Percentiles rank a stretch among this genome's conserved stretches.
phyloP scores from a whole-genome alignment of 2,113 vertebrate genomes.

The Chauna torquata region DNA sequence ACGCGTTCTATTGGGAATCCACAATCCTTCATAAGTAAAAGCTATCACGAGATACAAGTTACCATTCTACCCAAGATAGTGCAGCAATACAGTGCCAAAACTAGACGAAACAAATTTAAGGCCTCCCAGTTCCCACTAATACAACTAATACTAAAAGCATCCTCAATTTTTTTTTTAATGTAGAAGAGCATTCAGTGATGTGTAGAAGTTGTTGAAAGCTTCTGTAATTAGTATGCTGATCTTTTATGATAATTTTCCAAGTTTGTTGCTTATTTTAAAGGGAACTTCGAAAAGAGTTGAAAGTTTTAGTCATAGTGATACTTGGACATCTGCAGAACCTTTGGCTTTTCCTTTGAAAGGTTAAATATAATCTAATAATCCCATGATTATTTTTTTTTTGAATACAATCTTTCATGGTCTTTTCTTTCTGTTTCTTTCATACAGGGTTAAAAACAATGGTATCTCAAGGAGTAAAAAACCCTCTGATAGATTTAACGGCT shows the following conservation, averaged over 20 bases:
- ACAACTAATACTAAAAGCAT: not conserved
- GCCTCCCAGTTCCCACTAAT: not conserved
- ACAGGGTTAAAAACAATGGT: constrained; percentile 94
- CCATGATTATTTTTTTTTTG: not conserved
- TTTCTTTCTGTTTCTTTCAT: constrained; percentile 10
- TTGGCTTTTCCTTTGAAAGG: not conserved
- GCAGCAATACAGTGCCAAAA: not conserved
- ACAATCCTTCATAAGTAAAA: not conserved
- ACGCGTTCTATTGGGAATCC: not conserved
- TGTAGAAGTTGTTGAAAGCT: not conserved
- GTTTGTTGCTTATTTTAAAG: not conserved
- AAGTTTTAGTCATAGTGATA: not conserved
- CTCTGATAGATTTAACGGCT: constrained; percentile 90
- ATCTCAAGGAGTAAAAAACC: constrained; percentile 95
- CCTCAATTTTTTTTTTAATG: not conserved
- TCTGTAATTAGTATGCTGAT: not conserved
- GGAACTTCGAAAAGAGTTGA: not conserved
- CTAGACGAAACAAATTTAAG: not conserved
- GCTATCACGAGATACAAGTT: not conserved
- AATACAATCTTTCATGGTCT: not conserved
- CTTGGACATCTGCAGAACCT: not conserved
- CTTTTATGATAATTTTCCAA: not conserved
- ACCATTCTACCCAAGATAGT: not conserved
- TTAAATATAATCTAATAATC: not conserved
- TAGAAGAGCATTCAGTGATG: not conserved